These are phyloP conservation scores for Copidosoma aretas DNA, from an alignment of 2,888 invertebrate genomes.

Conservation along the genomic window DNA sequence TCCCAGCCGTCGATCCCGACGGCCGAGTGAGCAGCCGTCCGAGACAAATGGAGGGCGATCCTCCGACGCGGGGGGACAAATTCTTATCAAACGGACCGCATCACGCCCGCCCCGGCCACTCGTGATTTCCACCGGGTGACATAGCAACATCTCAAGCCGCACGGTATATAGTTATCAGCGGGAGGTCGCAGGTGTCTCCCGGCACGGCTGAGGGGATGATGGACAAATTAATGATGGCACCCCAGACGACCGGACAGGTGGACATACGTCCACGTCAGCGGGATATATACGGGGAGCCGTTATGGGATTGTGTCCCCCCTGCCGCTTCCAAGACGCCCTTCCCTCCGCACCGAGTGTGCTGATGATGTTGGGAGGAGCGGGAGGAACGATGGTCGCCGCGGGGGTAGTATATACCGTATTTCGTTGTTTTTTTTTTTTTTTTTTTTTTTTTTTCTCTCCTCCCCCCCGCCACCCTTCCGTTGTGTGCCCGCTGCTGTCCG, in stretches of 20 bases:
- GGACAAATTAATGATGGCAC: slow-evolving; percentile 55
- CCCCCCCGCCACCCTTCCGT: not conserved
- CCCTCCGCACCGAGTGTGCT: not conserved
- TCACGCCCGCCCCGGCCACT: not conserved
- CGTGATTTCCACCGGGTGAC: not conserved
- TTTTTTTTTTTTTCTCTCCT: not conserved
- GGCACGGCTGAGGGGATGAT: slow-evolving; percentile 42
- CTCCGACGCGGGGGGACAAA: not conserved
- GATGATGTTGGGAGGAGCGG: not conserved
- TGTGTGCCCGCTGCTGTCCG: too few species aligned
- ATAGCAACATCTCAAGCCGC: not conserved
- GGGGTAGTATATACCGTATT: too few species aligned
- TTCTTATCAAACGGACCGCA: not conserved
- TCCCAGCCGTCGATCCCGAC: not conserved
- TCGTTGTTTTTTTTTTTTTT: too few species aligned
- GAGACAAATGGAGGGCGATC: not conserved
- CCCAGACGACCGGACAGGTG: slow-evolving; percentile 45
- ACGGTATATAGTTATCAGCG: too few species aligned
- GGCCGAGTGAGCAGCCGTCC: not conserved
- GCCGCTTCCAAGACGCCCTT: not conserved
- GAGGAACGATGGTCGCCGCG: not conserved
- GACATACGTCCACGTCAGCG: slow-evolving; percentile 51
- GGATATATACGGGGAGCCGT: slow-evolving; percentile 40
- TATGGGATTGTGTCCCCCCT: not conserved
- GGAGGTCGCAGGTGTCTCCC: not conserved